Percentiles rank a stretch among this genome's conserved stretches.
Conservation (phyloP, 2,888 invertebrate genomes). For the Hemicrepidius hirtus region DNA sequence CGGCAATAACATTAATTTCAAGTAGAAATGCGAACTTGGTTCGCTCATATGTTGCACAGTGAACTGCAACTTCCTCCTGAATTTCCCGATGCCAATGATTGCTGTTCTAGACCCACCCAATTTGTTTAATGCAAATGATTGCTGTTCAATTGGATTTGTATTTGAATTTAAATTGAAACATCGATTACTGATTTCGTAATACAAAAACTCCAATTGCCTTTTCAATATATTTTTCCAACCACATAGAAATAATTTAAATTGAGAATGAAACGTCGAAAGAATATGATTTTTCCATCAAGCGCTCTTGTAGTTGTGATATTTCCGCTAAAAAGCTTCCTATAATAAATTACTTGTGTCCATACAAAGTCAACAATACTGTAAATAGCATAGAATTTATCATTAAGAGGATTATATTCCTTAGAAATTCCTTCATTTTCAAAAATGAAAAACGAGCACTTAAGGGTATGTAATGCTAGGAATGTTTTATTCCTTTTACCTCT, state of each 20-base stretch:
- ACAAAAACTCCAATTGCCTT: neutral
- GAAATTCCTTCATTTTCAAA: constrained; percentile 26
- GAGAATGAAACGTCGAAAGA: neutral
- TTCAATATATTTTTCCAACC: neutral
- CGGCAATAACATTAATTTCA: constrained; percentile 28
- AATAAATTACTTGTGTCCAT: neutral
- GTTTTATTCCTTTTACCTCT: constrained; percentile 15
- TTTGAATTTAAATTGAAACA: constrained; percentile 27
- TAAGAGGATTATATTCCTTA: neutral
- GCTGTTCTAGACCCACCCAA: constrained; percentile 8
- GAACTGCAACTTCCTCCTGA: neutral
- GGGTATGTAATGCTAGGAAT: constrained; percentile 4
- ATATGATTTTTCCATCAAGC: neutral
- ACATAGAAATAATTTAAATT: constrained; percentile 8
- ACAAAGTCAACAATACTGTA: neutral
- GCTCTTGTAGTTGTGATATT: no score
- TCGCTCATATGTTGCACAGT: constrained; percentile 11
- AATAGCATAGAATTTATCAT: neutral
- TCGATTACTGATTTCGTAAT: constrained; percentile 15
- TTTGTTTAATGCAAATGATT: constrained; percentile 30
- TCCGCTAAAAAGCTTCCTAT: no score
- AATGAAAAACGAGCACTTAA: constrained; percentile 31
- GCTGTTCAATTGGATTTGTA: constrained; percentile 29
- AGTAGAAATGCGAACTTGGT: constrained; percentile 14
- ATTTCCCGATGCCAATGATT: constrained; percentile 5